Evolutionary conservation across 2,113 vertebrate genomes (phyloP).

Genomic region (Eidolon helvum): DNA sequence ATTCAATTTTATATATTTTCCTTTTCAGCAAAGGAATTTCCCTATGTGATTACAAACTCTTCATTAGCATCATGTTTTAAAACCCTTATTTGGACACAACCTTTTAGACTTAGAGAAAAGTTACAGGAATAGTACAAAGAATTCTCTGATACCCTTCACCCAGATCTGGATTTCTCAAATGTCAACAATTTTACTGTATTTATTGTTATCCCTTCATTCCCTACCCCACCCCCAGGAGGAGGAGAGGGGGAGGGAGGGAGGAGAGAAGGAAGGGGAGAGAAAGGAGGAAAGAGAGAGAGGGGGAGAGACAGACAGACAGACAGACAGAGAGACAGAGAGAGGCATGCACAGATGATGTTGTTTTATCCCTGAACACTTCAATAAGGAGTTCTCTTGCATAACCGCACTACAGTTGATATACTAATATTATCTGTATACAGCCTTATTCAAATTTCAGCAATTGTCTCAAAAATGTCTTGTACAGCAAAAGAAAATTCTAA

Average conservation of each 20-base stretch:
- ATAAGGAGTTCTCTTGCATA: background rate
- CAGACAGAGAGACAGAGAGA: background rate
- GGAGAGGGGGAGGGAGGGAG: too few species aligned
- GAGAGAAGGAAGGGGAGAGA: background rate
- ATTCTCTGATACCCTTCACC: background rate
- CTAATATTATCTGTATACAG: background rate
- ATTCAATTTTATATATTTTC: background rate
- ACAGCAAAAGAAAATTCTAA: background rate
- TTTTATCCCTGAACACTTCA: background rate
- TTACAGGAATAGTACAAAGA: background rate
- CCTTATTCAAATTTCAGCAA: background rate
- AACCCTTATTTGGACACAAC: background rate
- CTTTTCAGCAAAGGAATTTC: background rate
- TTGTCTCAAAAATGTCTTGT: background rate
- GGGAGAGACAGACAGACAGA: background rate
- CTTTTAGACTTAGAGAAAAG: background rate
- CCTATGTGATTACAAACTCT: background rate
- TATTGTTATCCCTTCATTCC: background rate
- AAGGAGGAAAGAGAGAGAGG: background rate
- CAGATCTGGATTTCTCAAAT: background rate
- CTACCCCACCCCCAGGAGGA: too few species aligned
- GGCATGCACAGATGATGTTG: background rate
- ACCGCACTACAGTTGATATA: background rate
- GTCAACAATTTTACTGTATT: background rate
- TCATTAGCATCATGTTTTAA: background rate